A percentile compares a stretch with the other conserved stretches of the same genome.
These are phyloP conservation scores for Pachymerium ferrugineum DNA, from an alignment of 2,888 invertebrate genomes.

Conservation along the genomic window DNA sequence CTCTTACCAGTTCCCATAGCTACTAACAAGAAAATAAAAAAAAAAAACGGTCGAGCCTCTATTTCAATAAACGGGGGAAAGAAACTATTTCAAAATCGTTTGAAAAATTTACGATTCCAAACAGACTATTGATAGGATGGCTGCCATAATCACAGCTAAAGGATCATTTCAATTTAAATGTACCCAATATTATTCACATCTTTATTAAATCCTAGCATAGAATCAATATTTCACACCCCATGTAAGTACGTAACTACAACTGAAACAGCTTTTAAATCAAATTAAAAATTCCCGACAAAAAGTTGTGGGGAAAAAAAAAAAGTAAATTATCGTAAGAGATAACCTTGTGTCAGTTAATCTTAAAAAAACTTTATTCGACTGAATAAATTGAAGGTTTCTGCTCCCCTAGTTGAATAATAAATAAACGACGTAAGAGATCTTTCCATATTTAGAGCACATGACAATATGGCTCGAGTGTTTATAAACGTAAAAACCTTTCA, in stretches of 20 bases:
- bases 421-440: constrained; percentile 12
- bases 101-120: not conserved
- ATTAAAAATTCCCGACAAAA: not conserved
- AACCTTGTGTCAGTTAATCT: constrained; percentile 5
- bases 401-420: constrained; percentile 25
- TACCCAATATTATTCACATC: not conserved
- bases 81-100: constrained; percentile 6
- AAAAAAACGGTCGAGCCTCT: not conserved
- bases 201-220: too few species aligned
- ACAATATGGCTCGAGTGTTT: too few species aligned
- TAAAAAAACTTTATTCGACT: constrained; percentile 9
- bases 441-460: constrained; percentile 24
- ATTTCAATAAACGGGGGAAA: not conserved
- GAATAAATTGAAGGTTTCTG: constrained; percentile 22
- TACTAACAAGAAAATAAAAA: not conserved
- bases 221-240: constrained; percentile 16
- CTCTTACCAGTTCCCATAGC: not conserved
- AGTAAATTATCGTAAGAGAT: not conserved
- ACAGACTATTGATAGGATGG: not conserved
- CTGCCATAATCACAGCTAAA: not conserved
- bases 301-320: not conserved
- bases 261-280: too few species aligned
- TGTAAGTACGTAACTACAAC: not conserved
- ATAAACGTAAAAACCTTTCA: constrained; percentile 1
- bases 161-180: not conserved